A percentile compares a stretch with the other conserved stretches of the same genome.
Conservation (phyloP, 1,140 invertebrate species). For the Drosophila quadrilineata region DNA sequence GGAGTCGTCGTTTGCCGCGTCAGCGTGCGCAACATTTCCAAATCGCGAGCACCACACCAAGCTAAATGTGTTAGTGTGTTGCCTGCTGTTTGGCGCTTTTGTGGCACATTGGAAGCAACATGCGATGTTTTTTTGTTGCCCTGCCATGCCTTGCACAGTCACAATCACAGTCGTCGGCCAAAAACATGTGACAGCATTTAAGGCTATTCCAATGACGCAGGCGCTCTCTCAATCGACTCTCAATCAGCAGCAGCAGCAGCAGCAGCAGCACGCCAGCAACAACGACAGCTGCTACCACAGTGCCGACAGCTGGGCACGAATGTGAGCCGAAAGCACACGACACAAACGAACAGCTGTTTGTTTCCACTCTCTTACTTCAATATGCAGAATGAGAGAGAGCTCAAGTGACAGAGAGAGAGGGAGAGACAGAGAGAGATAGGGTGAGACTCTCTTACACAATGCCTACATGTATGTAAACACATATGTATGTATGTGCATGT, state of each 20-base stretch:
- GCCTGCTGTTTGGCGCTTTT: constrained; percentile 32
- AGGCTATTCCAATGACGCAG: constrained; percentile 57
- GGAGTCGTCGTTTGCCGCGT: constrained; percentile 7
- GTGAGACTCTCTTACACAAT: too few relatives aligned
- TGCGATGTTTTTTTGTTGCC: constrained; percentile 37
- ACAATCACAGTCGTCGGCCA: not conserved
- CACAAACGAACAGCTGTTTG: constrained; percentile 68
- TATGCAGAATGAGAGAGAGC: too few relatives aligned
- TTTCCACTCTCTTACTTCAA: too few relatives aligned
- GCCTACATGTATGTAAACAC: too few relatives aligned
- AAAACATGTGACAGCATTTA: constrained; percentile 62
- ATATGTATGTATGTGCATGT: too few relatives aligned
- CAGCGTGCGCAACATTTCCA: constrained; percentile 33
- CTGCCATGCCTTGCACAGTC: not conserved
- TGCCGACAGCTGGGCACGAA: constrained; percentile 49
- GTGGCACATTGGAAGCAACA: constrained; percentile 69
- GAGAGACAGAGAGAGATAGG: too few relatives aligned
- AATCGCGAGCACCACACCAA: constrained; percentile 1
- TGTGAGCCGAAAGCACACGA: constrained; percentile 18
- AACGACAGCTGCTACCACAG: constrained; percentile 40
- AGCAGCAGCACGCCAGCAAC: constrained; percentile 22
- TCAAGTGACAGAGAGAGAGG: too few relatives aligned
- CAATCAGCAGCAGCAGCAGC: constrained; percentile 7
- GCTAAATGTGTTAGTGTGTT: not conserved
- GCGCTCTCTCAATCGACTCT: constrained; percentile 42